These are phyloP conservation scores for Enteromius paludinosus DNA, from an alignment of 2,797 vertebrate species.

Conservation along the genomic window DNA sequence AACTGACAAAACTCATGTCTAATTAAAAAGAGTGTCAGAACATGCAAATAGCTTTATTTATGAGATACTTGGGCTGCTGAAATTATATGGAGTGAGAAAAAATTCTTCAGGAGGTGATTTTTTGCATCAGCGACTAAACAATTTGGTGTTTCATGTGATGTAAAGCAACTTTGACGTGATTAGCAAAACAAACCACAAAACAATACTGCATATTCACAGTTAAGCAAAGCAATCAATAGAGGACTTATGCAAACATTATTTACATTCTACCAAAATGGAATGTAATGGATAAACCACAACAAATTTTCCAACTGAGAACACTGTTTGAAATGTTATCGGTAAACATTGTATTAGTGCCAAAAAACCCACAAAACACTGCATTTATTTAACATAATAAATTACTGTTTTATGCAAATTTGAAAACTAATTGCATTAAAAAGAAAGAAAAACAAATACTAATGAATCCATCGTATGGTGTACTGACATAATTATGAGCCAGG, in stretches of 20 bases:
- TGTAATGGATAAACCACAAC: neutral
- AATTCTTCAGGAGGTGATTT: neutral
- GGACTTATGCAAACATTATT: neutral
- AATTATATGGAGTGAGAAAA: neutral
- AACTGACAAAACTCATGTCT: constrained; percentile 70
- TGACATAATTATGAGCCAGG: too few species aligned
- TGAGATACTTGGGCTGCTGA: constrained; percentile 53
- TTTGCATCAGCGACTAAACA: neutral
- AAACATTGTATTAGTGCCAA: neutral
- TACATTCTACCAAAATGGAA: neutral
- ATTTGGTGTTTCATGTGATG: neutral
- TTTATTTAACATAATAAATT: neutral
- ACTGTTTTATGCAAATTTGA: neutral
- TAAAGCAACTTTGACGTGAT: neutral
- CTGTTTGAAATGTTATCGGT: neutral
- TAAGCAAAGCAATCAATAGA: neutral
- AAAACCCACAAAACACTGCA: neutral
- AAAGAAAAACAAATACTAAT: neutral
- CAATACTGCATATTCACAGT: neutral
- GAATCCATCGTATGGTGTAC: neutral
- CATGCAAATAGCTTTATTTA: constrained; percentile 64
- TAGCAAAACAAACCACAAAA: neutral
- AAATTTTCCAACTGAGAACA: neutral
- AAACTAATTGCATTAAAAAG: neutral
- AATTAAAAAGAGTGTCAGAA: constrained; percentile 65